Evolutionary conservation across 2,797 vertebrate genomes (phyloP).

Genomic region (Coendou prehensilis): DNA sequence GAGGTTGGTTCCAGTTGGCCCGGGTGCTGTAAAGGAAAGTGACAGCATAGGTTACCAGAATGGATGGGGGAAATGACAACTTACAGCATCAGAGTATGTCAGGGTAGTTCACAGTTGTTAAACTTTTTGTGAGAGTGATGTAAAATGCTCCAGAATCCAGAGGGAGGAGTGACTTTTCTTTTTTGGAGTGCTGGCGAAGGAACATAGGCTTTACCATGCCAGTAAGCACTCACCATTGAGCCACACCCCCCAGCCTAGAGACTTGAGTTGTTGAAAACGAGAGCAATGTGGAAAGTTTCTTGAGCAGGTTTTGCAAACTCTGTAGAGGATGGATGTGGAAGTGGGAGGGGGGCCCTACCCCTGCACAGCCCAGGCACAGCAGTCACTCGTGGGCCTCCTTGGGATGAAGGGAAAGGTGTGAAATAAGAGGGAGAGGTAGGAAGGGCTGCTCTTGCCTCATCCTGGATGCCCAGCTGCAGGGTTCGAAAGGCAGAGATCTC

Average conservation of each 20-base stretch:
- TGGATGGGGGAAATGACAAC: neutral
- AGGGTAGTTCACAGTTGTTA: neutral
- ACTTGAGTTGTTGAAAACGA: neutral
- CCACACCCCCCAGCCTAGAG: neutral
- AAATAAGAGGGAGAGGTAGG: neutral
- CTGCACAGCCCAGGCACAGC: too few species aligned
- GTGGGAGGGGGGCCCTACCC: accelerated
- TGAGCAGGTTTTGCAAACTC: neutral
- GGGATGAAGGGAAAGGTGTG: neutral
- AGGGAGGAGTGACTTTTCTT: neutral
- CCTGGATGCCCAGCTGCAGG: neutral
- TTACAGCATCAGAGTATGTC: too few species aligned
- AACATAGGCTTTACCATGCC: neutral
- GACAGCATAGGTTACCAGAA: neutral
- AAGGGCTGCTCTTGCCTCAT: neutral
- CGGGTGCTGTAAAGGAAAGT: neutral
- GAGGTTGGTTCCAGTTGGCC: neutral
- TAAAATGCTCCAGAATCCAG: neutral
- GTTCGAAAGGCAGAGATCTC: neutral
- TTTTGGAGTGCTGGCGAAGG: neutral
- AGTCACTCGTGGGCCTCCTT: neutral
- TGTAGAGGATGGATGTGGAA: neutral
- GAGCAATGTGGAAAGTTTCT: neutral
- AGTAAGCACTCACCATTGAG: neutral
- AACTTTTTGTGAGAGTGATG: neutral